These are phyloP conservation scores for Sciurus carolinensis DNA, from an alignment of 2,797 vertebrate species.

Conservation along the genomic window DNA sequence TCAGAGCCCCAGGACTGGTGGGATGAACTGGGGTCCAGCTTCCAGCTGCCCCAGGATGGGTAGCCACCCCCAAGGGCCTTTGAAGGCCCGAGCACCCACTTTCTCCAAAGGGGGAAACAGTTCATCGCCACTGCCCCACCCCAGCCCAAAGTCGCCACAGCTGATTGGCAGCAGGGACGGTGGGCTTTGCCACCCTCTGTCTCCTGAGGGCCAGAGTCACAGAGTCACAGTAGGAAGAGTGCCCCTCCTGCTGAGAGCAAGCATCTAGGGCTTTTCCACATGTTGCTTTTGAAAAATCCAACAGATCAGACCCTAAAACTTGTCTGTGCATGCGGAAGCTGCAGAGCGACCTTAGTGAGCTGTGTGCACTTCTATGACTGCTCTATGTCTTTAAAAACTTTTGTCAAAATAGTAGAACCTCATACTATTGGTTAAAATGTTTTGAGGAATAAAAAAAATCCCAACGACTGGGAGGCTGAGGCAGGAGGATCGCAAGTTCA, in stretches of 20 bases:
- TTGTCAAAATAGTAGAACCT: not conserved
- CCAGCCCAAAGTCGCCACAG: not conserved
- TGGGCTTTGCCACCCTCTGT: not conserved
- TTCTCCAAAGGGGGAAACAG: not conserved
- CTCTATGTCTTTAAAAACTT: not conserved
- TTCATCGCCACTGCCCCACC: too few relatives aligned
- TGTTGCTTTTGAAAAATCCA: not conserved
- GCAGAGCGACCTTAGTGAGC: too few relatives aligned
- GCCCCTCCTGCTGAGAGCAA: not conserved
- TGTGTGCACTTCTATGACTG: rapidly evolving
- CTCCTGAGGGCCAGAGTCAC: not conserved
- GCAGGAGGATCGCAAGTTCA: too few relatives aligned
- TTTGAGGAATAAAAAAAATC: not conserved
- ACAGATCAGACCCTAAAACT: too few relatives aligned
- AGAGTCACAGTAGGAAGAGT: not conserved
- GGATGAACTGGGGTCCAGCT: not conserved
- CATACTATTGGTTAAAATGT: not conserved
- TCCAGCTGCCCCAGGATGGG: too few relatives aligned
- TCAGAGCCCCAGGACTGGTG: not conserved
- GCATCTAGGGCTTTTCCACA: not conserved
- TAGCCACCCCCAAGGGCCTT: not conserved
- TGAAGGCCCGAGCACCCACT: not conserved
- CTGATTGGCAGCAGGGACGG: too few relatives aligned
- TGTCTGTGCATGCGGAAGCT: rapidly evolving
- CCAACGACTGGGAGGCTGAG: too few relatives aligned